Base-by-base conservation (phyloP, 2,113 vertebrate genomes). In the Pedetes capensis region DNA sequence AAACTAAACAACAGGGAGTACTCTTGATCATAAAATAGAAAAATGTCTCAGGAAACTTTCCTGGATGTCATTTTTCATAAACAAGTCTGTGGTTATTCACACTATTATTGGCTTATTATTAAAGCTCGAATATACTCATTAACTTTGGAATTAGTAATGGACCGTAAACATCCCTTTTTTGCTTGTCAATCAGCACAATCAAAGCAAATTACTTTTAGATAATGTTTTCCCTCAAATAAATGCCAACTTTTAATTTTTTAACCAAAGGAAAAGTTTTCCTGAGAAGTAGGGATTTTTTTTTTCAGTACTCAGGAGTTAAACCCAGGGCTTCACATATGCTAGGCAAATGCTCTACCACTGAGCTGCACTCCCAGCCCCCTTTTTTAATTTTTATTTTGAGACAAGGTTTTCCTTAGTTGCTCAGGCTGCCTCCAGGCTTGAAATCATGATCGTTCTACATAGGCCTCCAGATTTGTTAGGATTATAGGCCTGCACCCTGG, bases 11-110 rank as follows among this genome's bases (percentile, higher is more conserved):
- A 90, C 57, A 93, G 55, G 37, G 34, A 37, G 20, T 63, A 81
- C 80, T 94, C 72, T 94, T 86, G 79, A 66, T 79, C 5, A 0
- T 27, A 57, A 27, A 79, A 34, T 39, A 86, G 75, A 51, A 91
- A 91, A 90, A 91, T 72, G 55, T 66, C 63, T 84, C 29, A n/a
- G 57, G 89, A 89, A 89, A 22, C 42, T 85, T 61, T 39, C 37
- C 88, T 51, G 63, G 72, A 74, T 92, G 49, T 71, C 32, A 23
- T 42, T 39, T 53, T 81, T 66, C 27, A 37, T 51, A 85, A 74
- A 44, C 32, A 80, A 78, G 53, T 6, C 76, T 83, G 72, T 32
- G 14, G n/a, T 53, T 87, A 53, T 76, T 82, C 29, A n/a, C 1
- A 0, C 32, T 32, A 42, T 93, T 47, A 7, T 16, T 37, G 51